Percentiles rank a stretch among this genome's conserved stretches.
These are phyloP conservation scores for Pseudachorutes palmiensis DNA, from an alignment of 1,140 invertebrate genomes.

Conservation along the genomic window DNA sequence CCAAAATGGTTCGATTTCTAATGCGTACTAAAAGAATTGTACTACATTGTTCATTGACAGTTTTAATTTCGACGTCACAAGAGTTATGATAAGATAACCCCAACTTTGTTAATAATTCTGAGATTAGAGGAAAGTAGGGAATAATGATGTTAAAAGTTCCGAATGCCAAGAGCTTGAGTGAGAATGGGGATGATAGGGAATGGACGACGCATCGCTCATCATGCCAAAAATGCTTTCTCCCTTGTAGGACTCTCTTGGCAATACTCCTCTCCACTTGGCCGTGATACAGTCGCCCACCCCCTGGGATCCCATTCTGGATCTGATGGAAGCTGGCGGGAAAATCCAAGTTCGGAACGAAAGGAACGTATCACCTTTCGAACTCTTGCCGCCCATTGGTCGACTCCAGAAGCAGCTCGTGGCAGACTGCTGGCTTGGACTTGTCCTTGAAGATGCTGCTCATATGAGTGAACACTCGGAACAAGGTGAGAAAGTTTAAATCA, in stretches of 20 bases:
- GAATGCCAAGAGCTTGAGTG: too few relatives aligned
- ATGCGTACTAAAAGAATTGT: too few relatives aligned
- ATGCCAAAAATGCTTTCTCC: slow-evolving; percentile 42
- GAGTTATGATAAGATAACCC: neutral
- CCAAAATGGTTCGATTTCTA: too few relatives aligned
- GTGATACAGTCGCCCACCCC: slow-evolving; percentile 47
- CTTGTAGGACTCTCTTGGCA: slow-evolving; percentile 49
- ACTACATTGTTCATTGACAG: too few relatives aligned
- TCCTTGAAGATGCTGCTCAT: slow-evolving; percentile 38
- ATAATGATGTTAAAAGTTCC: too few relatives aligned
- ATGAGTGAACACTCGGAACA: slow-evolving; percentile 34
- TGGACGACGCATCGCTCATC: slow-evolving; percentile 25
- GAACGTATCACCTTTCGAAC: slow-evolving; percentile 45
- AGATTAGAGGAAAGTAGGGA: neutral
- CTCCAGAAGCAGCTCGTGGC: slow-evolving; percentile 46
- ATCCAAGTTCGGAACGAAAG: slow-evolving; percentile 45
- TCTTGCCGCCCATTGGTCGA: slow-evolving; percentile 44
- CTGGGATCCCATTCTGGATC: slow-evolving; percentile 47
- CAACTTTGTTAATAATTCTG: neutral
- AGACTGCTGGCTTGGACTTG: slow-evolving; percentile 44
- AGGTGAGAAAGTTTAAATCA: slow-evolving; percentile 12
- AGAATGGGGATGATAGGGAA: too few relatives aligned
- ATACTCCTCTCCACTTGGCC: slow-evolving; percentile 52
- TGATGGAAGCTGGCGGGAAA: slow-evolving; percentile 49
- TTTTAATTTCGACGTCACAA: too few relatives aligned